Evolutionary conservation across 2,888 invertebrate genomes (phyloP), one percentile per base, ranked within the genome.

Genomic region (Nymphalis urticae): DNA sequence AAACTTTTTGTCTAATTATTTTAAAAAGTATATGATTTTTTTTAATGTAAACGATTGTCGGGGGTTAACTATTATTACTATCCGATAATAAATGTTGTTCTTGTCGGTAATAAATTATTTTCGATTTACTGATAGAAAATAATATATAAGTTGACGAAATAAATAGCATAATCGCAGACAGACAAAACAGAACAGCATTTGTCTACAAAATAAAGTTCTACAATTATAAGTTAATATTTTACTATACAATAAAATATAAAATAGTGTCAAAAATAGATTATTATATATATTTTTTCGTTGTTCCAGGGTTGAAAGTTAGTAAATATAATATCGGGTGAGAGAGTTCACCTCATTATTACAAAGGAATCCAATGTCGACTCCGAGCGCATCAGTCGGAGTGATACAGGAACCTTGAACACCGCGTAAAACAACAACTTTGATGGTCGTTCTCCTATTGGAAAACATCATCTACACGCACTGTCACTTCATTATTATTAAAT

Each of bases 401-500:
- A 75, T 79, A 72, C 76, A 73, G 73, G 80, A 75, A 81, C 87
- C 88, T 85, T 89, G 85, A 87, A 81, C 84, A 77, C 72, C 78
- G 76, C 79, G 78, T 75, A 70, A 56, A 72, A 70, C 73, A 85
- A 80, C 82, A 81, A 81, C 78, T 90, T 92, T 92, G 92, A 93
- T 93, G 93, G 86, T 87, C 86, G 79, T 83, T 82, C 80, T 78
- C 78, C 87, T 79, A 75, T 79, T 93, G 78, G 92, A 92, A 82
- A 92, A 88, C 82, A 82, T 89, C 75, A 82, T 81, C 76, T 93
- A 91, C 81, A 87, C 93, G 83, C 86, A 78, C 87, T 91, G 92
- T 92, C 93, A 93, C 92, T 93, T 93, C 92, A 92, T 91, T 92
- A 80, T 92, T 90, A 93, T 93, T 89, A 93, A 93, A 85, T 89